Evolutionary conservation across 2,113 vertebrate species (phyloP).

Genomic region (Brachyhypopomus occidentalis): DNA sequence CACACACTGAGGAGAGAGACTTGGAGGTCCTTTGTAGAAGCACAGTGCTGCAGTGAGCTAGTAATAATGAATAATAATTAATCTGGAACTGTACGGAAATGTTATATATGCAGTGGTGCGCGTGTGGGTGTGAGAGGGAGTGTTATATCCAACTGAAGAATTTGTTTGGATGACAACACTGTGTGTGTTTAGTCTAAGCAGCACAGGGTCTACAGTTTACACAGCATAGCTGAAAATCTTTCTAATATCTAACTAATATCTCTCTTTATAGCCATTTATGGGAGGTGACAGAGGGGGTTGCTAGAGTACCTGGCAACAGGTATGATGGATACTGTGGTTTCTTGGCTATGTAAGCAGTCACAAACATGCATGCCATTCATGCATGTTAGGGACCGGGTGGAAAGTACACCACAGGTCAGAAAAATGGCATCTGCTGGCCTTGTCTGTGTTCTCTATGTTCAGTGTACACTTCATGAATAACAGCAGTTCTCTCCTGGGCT

Average conservation of each 20-base stretch:
- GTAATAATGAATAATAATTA: conserved; percentile 6
- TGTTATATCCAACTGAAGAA: not conserved
- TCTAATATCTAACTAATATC: conserved; percentile 3
- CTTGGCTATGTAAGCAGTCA: conserved; percentile 22
- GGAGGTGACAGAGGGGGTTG: conserved; percentile 19
- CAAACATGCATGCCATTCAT: not conserved
- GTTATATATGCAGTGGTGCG: not conserved
- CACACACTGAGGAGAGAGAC: not conserved
- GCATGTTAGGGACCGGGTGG: not conserved
- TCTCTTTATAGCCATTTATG: not conserved
- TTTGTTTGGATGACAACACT: no score
- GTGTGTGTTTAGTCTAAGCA: not conserved
- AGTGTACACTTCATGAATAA: no score
- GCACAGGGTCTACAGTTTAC: not conserved
- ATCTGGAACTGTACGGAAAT: not conserved
- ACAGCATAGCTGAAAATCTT: not conserved
- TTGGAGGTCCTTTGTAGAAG: not conserved
- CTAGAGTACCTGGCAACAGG: conserved; percentile 38
- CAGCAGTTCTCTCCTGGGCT: no score
- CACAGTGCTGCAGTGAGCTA: not conserved
- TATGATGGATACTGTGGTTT: conserved; percentile 17
- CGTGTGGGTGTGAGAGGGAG: not conserved
- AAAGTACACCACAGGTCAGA: no score
- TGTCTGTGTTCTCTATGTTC: not conserved
- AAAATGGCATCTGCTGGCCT: not conserved